These are phyloP conservation scores for Pollicipes pollicipes DNA, from an alignment of 1,140 invertebrate genomes.

Conservation along the genomic window DNA sequence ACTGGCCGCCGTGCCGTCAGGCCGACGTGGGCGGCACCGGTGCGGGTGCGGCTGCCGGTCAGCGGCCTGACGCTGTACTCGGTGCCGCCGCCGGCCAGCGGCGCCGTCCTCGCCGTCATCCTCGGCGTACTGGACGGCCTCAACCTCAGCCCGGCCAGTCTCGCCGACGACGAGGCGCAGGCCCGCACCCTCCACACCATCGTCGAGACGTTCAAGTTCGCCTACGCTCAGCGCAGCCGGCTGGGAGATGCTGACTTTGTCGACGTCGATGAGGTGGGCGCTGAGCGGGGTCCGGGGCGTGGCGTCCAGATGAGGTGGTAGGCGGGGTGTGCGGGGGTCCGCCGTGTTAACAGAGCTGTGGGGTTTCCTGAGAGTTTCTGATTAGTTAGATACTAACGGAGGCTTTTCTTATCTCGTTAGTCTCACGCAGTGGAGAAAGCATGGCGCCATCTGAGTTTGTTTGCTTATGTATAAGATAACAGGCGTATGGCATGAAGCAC, in stretches of 20 bases:
- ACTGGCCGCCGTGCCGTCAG: slow-evolving; percentile 34
- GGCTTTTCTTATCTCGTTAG: too few species aligned
- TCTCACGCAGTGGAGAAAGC: too few species aligned
- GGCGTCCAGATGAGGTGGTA: too few species aligned
- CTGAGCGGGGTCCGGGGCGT: too few species aligned
- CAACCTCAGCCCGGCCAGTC: slow-evolving; percentile 32
- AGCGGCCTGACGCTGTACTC: slow-evolving; percentile 46
- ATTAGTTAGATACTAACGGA: too few species aligned
- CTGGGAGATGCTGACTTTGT: slow-evolving; percentile 68
- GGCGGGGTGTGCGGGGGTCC: too few species aligned
- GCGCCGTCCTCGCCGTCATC: slow-evolving; percentile 56
- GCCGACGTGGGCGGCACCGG: slow-evolving; percentile 42
- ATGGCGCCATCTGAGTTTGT: too few species aligned
- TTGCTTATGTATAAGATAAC: too few species aligned
- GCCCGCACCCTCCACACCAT: slow-evolving; percentile 64
- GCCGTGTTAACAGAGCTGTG: too few species aligned
- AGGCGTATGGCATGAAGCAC: too few species aligned
- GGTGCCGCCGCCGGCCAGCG: slow-evolving; percentile 57
- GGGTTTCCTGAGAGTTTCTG: too few species aligned
- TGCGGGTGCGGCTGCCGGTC: slow-evolving; percentile 32
- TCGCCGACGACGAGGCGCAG: slow-evolving; percentile 15
- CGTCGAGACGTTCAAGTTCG: slow-evolving; percentile 79
- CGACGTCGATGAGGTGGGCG: slow-evolving; percentile 38
- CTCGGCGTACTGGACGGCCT: slow-evolving; percentile 62
- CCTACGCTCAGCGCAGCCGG: slow-evolving; percentile 60